phyloP scores from a whole-genome alignment of 1,140 invertebrate species.

The Aphis craccivora region DNA sequence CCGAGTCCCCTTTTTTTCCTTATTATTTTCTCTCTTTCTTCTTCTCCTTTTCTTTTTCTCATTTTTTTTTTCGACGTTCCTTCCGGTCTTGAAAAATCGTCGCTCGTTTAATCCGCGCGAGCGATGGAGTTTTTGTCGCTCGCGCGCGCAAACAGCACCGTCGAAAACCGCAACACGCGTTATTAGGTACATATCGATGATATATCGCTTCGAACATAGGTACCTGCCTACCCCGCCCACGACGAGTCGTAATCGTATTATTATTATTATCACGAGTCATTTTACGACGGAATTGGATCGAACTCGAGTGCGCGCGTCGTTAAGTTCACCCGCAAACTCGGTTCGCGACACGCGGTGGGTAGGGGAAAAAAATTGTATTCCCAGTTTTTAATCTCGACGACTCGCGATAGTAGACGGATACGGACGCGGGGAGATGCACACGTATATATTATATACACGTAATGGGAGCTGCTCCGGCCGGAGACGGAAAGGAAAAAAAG shows the following conservation, averaged over 20 bases:
- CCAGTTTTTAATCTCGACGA: constrained; percentile 26
- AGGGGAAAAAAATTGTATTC: constrained; percentile 15
- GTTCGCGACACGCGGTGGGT: not conserved
- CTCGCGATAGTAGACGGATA: too few relatives aligned
- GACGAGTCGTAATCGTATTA: not conserved
- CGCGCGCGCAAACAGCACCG: not conserved
- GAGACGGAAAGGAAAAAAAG: not conserved
- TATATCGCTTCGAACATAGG: not conserved
- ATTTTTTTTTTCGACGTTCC: not conserved
- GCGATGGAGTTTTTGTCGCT: constrained; percentile 5
- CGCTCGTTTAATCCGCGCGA: constrained; percentile 27
- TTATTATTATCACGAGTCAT: constrained; percentile 41
- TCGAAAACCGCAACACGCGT: constrained; percentile 5
- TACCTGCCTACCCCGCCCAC: too few relatives aligned
- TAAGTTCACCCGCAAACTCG: not conserved
- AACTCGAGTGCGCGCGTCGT: constrained; percentile 26
- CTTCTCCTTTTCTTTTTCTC: not conserved
- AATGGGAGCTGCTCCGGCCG: not conserved
- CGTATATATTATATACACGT: too few relatives aligned
- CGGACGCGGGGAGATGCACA: not conserved
- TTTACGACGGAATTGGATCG: constrained; percentile 50
- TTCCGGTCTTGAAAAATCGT: constrained; percentile 42
- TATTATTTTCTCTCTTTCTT: not conserved
- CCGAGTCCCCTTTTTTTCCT: constrained; percentile 11
- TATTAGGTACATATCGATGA: constrained; percentile 22